These are phyloP conservation scores for Anhinga anhinga DNA, from an alignment of 2,113 vertebrate genomes.

Conservation along the genomic window DNA sequence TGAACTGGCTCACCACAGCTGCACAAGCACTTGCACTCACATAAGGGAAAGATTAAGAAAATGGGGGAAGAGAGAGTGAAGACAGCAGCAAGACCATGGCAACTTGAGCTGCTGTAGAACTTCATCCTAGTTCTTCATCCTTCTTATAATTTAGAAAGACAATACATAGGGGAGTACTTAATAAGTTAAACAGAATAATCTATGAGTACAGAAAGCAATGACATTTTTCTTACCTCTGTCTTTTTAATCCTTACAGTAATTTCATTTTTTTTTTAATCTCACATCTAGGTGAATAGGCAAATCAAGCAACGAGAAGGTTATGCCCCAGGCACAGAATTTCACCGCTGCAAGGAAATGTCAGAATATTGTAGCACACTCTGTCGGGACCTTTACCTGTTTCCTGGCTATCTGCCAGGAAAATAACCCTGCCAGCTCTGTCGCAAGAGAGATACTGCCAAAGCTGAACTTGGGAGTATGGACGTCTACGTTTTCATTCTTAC, in stretches of 20 bases:
- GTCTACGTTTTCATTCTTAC: neutral
- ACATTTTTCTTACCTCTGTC: neutral
- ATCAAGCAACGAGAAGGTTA: constrained; percentile 94
- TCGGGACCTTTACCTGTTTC: constrained; percentile 91
- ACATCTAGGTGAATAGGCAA: constrained; percentile 83
- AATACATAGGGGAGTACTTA: neutral
- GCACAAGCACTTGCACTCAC: neutral
- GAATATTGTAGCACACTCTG: constrained; percentile 96
- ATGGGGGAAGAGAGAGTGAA: neutral
- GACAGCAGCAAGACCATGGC: neutral
- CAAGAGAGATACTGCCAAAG: constrained; percentile 8
- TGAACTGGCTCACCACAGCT: neutral
- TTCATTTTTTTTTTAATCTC: neutral
- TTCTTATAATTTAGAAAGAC: neutral
- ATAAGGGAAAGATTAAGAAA: neutral
- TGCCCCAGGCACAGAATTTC: constrained; percentile 90
- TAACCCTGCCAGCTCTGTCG: neutral
- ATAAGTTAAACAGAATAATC: neutral
- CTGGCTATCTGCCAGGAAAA: constrained; percentile 76
- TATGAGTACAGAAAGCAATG: neutral
- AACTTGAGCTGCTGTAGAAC: neutral
- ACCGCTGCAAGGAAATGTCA: constrained; percentile 98
- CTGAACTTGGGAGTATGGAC: neutral
- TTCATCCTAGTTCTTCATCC: neutral
- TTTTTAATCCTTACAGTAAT: neutral